These are phyloP conservation scores for Hyperoplus lanceolatus DNA, from an alignment of 2,797 vertebrate species.

Conservation along the genomic window DNA sequence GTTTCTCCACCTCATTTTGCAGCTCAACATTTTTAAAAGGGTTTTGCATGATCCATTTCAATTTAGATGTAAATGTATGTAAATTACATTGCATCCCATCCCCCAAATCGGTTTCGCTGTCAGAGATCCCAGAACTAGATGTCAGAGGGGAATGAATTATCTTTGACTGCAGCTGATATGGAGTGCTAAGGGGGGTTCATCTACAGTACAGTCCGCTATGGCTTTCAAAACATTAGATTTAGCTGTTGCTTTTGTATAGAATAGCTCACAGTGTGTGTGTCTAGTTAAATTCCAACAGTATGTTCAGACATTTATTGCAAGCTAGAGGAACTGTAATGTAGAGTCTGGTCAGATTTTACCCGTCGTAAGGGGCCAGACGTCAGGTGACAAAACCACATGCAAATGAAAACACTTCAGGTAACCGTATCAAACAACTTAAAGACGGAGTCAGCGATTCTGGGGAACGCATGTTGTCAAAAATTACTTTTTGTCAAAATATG, in stretches of 20 bases:
- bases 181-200: conserved; percentile 32
- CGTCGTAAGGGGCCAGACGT: background rate
- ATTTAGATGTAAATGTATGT: conserved; percentile 76
- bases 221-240: conserved; percentile 20
- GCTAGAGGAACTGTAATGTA: background rate
- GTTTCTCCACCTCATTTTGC: conserved; percentile 39
- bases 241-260: conserved; percentile 2
- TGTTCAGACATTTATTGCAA: background rate
- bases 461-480: too few relatives aligned
- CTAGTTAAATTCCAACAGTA: background rate
- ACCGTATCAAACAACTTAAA: background rate
- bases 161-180: conserved; percentile 38
- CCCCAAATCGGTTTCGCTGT: conserved; percentile 44
- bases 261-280: background rate
- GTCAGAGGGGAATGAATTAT: conserved; percentile 57
- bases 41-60: conserved; percentile 57
- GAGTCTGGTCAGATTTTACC: background rate
- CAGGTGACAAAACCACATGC: background rate
- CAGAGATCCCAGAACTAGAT: conserved; percentile 50
- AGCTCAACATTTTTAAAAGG: conserved; percentile 32
- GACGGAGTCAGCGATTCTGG: too few relatives aligned
- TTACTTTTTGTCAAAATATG: too few relatives aligned
- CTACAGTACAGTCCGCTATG: conserved; percentile 10
- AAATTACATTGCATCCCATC: conserved; percentile 57
- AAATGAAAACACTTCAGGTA: conserved; percentile 1